These are phyloP conservation scores for Pelmatolapia mariae DNA, from an alignment of 2,113 vertebrate genomes.

Conservation along the genomic window DNA sequence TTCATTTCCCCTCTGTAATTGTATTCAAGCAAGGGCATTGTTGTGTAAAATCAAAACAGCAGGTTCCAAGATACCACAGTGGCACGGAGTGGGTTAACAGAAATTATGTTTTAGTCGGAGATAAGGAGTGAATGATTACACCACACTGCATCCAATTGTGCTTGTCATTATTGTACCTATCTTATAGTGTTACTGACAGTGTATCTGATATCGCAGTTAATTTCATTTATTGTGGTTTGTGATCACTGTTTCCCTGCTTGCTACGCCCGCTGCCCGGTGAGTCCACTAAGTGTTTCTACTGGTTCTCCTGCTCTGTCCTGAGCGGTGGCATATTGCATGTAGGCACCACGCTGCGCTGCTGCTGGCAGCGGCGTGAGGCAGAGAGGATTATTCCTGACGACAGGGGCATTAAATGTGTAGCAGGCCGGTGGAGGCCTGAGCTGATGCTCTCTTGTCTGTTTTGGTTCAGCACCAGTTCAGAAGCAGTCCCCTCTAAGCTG, in stretches of 20 bases:
- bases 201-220: constrained; percentile 36
- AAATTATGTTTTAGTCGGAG: constrained; percentile 37
- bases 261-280: constrained; percentile 11
- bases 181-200: constrained; percentile 26
- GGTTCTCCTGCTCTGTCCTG: constrained; percentile 35
- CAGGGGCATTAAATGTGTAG: constrained; percentile 71
- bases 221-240: constrained; percentile 44
- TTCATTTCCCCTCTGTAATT: not conserved
- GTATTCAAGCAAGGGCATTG: constrained; percentile 8
- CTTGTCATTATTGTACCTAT: constrained; percentile 40
- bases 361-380: constrained; percentile 41
- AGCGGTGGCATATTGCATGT: constrained; percentile 56
- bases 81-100: constrained; percentile 29
- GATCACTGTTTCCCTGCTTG: constrained; percentile 10
- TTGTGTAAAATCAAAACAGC: constrained; percentile 32
- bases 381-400: constrained; percentile 67
- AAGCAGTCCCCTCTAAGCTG: constrained; percentile 46
- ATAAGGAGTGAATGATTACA: constrained; percentile 55
- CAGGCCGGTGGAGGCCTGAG: constrained; percentile 57
- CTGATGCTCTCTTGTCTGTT: constrained; percentile 60
- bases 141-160: constrained; percentile 40
- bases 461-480: constrained; percentile 66
- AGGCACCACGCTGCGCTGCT: constrained; percentile 48
- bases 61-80: constrained; percentile 15
- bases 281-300: constrained; percentile 33